Base-by-base conservation (phyloP, 2,888 invertebrate genomes). In the Cremastobaeus sp. region DNA sequence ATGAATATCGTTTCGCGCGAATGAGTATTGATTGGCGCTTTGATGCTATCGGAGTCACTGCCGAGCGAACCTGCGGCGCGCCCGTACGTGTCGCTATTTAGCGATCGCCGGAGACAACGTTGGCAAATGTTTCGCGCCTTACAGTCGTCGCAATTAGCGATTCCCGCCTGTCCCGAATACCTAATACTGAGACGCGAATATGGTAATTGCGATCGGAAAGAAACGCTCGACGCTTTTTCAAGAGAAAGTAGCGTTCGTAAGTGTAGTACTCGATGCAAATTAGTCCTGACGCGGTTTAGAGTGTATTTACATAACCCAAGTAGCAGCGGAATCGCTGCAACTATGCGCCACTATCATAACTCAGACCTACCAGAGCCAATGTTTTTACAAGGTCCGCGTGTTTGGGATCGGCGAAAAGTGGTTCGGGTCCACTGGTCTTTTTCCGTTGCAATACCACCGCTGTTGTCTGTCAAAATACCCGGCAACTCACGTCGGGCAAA, bases 131-230 rank as follows among this genome's bases (percentile, higher is more conserved):
- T 41, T 12, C 18, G 6, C 14, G 18, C 39, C 41, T 55, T 41
- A 41, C 41, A 30, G 6, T 28, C 17, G 4, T 55, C 8, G 55
- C 18, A 55, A 55, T 55, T 55, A 55, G 55, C 30, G 30, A 55
- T 28, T 11, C 18, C 18, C 18, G 41, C 12, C 30, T 20, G 32
- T n/a, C 12, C n/a, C 20, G 57, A 41, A 57, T 57, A 35, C 57
- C 34, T 45, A 57, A 35, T 57, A n/a, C 25, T 57, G 45, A 57
- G 57, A 12, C 21, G 21, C 14, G 57, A 45, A 45, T 34, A 34
- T 43, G 57, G 11, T 54, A 39, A 39, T 54, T 39, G n/a, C 17
- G 28, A 39, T 39, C 18, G 35, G 37, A 12, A 37, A 14, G 11
- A 1, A 2, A 3, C 35, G 15, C 14, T 25, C 21, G 1, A 4